Conservation (phyloP, 2,797 vertebrate species). For the Tapirus indicus region DNA sequence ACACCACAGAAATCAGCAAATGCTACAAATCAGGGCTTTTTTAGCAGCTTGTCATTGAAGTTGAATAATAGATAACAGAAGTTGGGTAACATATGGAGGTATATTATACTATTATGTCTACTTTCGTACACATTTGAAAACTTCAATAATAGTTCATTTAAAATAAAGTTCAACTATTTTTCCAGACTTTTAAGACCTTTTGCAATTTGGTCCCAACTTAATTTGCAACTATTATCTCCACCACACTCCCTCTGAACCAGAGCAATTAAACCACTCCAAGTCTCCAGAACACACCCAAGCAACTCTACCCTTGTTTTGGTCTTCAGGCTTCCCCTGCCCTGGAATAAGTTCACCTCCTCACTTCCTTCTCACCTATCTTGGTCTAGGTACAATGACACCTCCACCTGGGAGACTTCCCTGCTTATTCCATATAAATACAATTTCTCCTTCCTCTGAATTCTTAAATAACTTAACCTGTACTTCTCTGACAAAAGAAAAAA, state of each 20-base stretch:
- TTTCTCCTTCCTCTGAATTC: not conserved
- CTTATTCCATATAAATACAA: not conserved
- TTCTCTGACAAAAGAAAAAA: not conserved
- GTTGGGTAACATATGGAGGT: not conserved
- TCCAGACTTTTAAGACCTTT: not conserved
- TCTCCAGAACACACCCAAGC: not conserved
- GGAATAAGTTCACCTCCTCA: not conserved
- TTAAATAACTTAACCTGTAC: not conserved
- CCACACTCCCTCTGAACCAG: not conserved
- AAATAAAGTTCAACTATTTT: not conserved
- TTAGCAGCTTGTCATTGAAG: not conserved
- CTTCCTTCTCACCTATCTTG: not conserved
- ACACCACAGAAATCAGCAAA: not conserved
- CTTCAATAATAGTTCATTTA: not conserved
- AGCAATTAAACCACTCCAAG: not conserved
- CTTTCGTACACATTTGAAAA: slow-evolving; percentile 23
- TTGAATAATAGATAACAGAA: not conserved
- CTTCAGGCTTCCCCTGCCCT: not conserved
- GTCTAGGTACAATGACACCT: not conserved
- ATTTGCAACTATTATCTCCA: not conserved
- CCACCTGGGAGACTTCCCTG: not conserved
- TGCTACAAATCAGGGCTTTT: not conserved
- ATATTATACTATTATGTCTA: not conserved
- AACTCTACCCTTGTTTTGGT: fast-evolving
- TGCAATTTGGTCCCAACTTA: not conserved